Evolutionary conservation across 1,140 invertebrate genomes (phyloP).

Genomic region (Drosophila kohkoa): DNA sequence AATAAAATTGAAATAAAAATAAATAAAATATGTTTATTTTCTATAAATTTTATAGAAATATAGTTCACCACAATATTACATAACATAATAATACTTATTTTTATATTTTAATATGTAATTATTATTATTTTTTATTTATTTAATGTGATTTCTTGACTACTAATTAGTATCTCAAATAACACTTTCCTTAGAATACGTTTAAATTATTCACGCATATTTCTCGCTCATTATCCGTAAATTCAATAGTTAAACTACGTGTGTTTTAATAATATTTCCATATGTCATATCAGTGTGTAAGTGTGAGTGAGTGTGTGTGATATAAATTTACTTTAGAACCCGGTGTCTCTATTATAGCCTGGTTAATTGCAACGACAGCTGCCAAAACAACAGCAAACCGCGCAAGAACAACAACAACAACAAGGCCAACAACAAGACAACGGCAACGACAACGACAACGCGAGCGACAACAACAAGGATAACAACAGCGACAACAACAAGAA

Average conservation of each 20-base stretch:
- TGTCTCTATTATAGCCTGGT: constrained; percentile 76
- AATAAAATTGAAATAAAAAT: too few species aligned
- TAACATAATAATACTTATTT: too few species aligned
- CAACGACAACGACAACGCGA: constrained; percentile 32
- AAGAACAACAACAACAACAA: constrained; percentile 65
- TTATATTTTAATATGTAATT: too few species aligned
- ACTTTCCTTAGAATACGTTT: not conserved
- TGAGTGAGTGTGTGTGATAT: constrained; percentile 30
- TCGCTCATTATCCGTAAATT: not conserved
- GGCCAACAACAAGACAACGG: not conserved
- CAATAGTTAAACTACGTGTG: constrained; percentile 1
- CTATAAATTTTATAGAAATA: too few species aligned
- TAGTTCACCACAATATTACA: too few species aligned
- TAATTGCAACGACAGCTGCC: constrained; percentile 81
- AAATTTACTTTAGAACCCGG: constrained; percentile 73
- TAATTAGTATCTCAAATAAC: not conserved
- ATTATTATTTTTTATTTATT: not conserved
- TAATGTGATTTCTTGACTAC: not conserved
- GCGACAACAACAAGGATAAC: constrained; percentile 62
- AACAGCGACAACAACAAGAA: constrained; percentile 37
- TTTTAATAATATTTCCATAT: constrained; percentile 28
- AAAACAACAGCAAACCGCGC: constrained; percentile 76
- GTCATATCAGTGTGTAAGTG: not conserved
- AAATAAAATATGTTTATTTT: too few species aligned
- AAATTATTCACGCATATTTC: not conserved